Evolutionary conservation across 2,113 vertebrate genomes (phyloP).

Genomic region (Periophthalmodon schlosseri): DNA sequence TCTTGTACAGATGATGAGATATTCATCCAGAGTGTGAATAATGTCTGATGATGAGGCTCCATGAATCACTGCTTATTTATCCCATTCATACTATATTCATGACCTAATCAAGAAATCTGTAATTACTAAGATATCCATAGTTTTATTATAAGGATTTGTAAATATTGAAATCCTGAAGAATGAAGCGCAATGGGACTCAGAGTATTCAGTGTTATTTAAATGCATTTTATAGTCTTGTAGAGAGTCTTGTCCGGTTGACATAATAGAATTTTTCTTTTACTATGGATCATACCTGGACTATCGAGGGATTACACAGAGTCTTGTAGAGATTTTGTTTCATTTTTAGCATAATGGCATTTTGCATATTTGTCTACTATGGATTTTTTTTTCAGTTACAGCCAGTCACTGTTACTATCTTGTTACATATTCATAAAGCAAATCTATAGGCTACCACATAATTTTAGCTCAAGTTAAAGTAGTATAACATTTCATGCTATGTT

Average conservation of each 20-base stretch:
- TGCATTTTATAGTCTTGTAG: not conserved
- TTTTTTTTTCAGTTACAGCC: not conserved
- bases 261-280: too few species aligned
- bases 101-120: slow-evolving; percentile 20
- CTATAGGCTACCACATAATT: slow-evolving; percentile 1
- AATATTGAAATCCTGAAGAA: not conserved
- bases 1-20: slow-evolving; percentile 33
- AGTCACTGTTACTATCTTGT: slow-evolving; percentile 6
- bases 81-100: slow-evolving; percentile 31
- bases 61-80: slow-evolving; percentile 35
- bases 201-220: not conserved
- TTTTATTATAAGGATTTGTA: not conserved
- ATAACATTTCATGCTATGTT: not conserved
- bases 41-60: slow-evolving; percentile 18
- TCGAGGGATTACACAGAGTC: too few species aligned
- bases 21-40: slow-evolving; percentile 31
- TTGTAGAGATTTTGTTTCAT: slow-evolving; percentile 21
- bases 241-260: not conserved
- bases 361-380: not conserved
- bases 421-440: slow-evolving; percentile 3
- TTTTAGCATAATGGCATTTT: not conserved
- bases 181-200: not conserved
- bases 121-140: slow-evolving; percentile 8
- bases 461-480: slow-evolving; percentile 8
- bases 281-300: too few species aligned